Conservation (phyloP, 1,140 invertebrate species). For the Drosophila mauritiana region DNA sequence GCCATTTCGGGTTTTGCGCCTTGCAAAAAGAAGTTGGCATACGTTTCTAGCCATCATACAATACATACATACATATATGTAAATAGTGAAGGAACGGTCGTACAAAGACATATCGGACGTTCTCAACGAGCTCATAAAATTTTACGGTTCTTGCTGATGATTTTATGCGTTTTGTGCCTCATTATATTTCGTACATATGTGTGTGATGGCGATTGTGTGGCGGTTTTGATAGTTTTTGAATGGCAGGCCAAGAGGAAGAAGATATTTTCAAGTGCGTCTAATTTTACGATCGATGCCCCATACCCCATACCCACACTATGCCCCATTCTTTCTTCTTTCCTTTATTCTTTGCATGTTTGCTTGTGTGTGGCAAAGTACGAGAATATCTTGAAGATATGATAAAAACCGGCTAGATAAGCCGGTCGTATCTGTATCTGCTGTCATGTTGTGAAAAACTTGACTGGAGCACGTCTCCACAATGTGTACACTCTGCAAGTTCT, state of each 20-base stretch:
- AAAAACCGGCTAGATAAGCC: conserved; percentile 55
- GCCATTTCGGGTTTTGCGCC: conserved; percentile 29
- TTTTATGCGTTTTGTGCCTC: conserved; percentile 61
- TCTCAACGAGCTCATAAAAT: conserved; percentile 53
- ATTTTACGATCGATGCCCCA: conserved; percentile 56
- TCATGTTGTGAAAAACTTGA: conserved; percentile 40
- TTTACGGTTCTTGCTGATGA: conserved; percentile 61
- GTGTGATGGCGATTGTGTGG: conserved; percentile 22
- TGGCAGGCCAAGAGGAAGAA: conserved; percentile 44
- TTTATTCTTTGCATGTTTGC: conserved; percentile 6
- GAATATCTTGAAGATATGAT: conserved; percentile 52
- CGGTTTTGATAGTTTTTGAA: conserved; percentile 59
- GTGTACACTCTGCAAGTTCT: conserved; percentile 20
- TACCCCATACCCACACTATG: conserved; percentile 8
- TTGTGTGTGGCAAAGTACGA: conserved; percentile 24
- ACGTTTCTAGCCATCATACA: conserved; percentile 2
- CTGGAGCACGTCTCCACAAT: conserved; percentile 38
- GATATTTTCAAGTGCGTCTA: conserved; percentile 53
- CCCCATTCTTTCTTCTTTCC: conserved; percentile 1
- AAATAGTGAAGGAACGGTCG: conserved; percentile 10
- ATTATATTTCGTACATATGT: conserved; percentile 41
- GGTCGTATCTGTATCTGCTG: conserved; percentile 37
- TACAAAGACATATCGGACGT: conserved; percentile 40
- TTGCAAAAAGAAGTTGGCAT: conserved; percentile 42
- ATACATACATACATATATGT: conserved; percentile 5